These are phyloP conservation scores for Orientallactaga sibirica DNA, from an alignment of 2,797 vertebrate species.

Conservation along the genomic window DNA sequence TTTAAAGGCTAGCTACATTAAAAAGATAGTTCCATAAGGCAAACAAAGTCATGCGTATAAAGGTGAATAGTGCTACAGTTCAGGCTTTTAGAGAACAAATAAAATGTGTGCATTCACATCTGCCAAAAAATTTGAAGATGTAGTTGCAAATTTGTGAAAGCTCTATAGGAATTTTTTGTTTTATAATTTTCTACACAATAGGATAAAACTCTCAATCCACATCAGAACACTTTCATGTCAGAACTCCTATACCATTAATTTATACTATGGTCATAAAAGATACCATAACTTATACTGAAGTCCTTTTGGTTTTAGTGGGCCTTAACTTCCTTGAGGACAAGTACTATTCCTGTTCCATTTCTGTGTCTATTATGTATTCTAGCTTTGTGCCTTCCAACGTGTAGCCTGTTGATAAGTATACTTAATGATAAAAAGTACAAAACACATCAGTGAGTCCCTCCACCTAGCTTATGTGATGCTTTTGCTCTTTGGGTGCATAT, in stretches of 20 bases:
- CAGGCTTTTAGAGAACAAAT: slow-evolving; percentile 10
- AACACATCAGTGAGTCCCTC: neutral
- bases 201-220: neutral
- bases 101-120: neutral
- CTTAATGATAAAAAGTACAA: neutral
- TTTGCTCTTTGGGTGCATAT: neutral
- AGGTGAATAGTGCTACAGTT: neutral
- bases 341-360: neutral
- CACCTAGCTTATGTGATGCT: neutral
- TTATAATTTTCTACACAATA: neutral
- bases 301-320: neutral
- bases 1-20: neutral
- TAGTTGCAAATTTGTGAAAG: neutral
- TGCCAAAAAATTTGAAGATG: neutral
- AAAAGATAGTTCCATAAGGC: neutral
- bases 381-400: neutral
- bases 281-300: neutral
- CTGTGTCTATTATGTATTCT: neutral
- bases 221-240: slow-evolving; percentile 17
- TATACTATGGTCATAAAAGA: neutral
- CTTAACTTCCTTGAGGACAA: neutral
- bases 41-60: neutral
- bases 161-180: neutral
- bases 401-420: neutral
- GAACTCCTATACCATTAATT: neutral